Base-by-base conservation (phyloP, 2,888 invertebrate genomes). In the Acrobasis suavella region DNA sequence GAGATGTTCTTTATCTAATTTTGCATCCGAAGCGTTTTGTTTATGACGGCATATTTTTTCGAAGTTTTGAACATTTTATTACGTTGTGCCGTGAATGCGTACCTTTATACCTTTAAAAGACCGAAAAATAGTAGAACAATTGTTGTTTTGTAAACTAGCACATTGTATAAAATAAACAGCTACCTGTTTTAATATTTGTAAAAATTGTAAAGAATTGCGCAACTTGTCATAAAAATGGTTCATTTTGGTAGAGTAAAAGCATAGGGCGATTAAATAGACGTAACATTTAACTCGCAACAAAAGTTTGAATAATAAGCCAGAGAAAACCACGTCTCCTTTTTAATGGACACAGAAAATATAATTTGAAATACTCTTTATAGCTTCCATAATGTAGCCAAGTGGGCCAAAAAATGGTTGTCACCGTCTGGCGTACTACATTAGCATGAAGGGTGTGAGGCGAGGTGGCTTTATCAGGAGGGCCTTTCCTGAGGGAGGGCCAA, bases 1-100 rank as follows among this genome's bases (percentile, higher is more conserved):
- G 85, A 87, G 91, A 91, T 91, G 91, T 92, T 92, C 89, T 91
- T 92, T 92, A 92, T 92, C 92, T 92, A 91, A 92, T 88, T 92
- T 92, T 91, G 89, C 92, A 92, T 92, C 92, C 90, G 88, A 89
- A 88, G 86, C 77, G 85, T 77, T 89, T 92, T 91, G 89, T 92
- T 92, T 92, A 91, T 86, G 89, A 81, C 77, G 86, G 84, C 83
- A 86, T 88, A 90, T 90, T 91, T 91, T 91, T 90, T 86, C 83
- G 72, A 90, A 90, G 81, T 91, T 92, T 91, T 87, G 83, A 89
- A 85, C 90, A 87, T 90, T 92, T 91, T 92, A 89, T 90, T 90
- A 89, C 83, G 76, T 82, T 83, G 81, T 85, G 84, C 83, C 80
- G 80, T 82, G 85, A 87, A 84, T 78, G 81, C 74, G 68, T 78